Conservation (phyloP, 2,797 vertebrate genomes). For the Melanogrammus aeglefinus region DNA sequence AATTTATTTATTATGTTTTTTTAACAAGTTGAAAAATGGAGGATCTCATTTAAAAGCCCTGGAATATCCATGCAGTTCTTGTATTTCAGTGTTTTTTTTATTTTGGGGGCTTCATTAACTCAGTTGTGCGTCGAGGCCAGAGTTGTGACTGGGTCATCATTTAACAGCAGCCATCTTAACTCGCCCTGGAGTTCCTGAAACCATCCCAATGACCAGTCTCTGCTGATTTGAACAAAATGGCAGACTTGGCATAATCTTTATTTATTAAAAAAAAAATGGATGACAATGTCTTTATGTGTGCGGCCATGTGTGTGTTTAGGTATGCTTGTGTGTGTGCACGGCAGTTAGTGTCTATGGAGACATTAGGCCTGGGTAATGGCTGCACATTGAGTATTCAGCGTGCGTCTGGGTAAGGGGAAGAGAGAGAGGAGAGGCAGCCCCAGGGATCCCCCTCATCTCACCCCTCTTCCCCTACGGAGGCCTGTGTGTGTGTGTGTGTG, state of each 20-base stretch:
- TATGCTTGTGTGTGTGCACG: slow-evolving; percentile 28
- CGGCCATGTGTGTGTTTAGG: slow-evolving; percentile 4
- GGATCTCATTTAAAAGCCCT: not conserved
- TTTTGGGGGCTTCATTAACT: not conserved
- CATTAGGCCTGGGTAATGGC: slow-evolving; percentile 54
- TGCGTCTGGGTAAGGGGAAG: slow-evolving; percentile 63
- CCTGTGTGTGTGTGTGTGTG: slow-evolving; percentile 43
- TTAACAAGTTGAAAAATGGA: not conserved
- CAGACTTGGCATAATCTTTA: slow-evolving; percentile 35
- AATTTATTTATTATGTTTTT: not conserved
- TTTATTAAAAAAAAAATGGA: slow-evolving; percentile 57
- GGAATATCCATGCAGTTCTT: not conserved
- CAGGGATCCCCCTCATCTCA: slow-evolving; percentile 67
- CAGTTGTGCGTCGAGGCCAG: not conserved
- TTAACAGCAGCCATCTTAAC: slow-evolving; percentile 48
- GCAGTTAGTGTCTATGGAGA: slow-evolving; percentile 51
- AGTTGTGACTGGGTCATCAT: not conserved
- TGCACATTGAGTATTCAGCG: slow-evolving; percentile 62
- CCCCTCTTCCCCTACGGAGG: slow-evolving; percentile 72
- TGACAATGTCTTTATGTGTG: slow-evolving; percentile 25
- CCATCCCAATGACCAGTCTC: slow-evolving; percentile 42
- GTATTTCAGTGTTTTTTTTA: too few relatives aligned
- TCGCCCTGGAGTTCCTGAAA: slow-evolving; percentile 27
- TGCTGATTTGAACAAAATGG: slow-evolving; percentile 54
- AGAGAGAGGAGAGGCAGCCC: slow-evolving; percentile 50